These are phyloP conservation scores for Cygnus buccinator DNA, from an alignment of 2,113 vertebrate genomes.

Conservation along the genomic window DNA sequence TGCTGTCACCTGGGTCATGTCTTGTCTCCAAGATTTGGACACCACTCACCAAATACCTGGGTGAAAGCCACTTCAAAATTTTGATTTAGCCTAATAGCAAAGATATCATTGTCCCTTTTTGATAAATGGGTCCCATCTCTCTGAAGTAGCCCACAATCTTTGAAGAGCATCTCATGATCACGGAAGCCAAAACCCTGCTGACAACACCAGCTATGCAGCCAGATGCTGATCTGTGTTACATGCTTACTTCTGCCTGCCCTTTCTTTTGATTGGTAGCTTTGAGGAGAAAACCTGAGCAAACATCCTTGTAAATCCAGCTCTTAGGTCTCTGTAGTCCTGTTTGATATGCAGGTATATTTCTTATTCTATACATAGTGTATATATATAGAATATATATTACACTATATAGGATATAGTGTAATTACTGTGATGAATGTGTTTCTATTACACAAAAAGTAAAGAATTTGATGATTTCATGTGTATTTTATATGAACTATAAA, in stretches of 20 bases:
- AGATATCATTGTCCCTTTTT: neutral
- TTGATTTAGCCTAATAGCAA: neutral
- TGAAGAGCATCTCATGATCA: neutral
- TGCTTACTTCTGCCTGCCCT: neutral
- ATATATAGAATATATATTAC: too few species aligned
- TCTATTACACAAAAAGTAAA: neutral
- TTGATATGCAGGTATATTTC: neutral
- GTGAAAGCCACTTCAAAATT: neutral
- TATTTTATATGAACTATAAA: neutral
- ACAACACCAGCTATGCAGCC: neutral
- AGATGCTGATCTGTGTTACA: neutral
- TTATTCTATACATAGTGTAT: neutral
- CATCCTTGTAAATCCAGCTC: neutral
- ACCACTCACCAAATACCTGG: neutral
- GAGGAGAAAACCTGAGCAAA: neutral
- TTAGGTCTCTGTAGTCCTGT: neutral
- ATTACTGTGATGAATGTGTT: neutral
- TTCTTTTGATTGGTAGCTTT: neutral
- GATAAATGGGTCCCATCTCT: neutral
- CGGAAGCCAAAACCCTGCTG: neutral
- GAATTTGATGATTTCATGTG: neutral
- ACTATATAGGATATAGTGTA: neutral
- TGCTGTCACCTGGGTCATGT: neutral
- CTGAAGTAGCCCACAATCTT: neutral
- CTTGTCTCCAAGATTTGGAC: neutral